These are phyloP conservation scores for Apolygus lucorum DNA, from an alignment of 1,140 invertebrate genomes.

Conservation along the genomic window DNA sequence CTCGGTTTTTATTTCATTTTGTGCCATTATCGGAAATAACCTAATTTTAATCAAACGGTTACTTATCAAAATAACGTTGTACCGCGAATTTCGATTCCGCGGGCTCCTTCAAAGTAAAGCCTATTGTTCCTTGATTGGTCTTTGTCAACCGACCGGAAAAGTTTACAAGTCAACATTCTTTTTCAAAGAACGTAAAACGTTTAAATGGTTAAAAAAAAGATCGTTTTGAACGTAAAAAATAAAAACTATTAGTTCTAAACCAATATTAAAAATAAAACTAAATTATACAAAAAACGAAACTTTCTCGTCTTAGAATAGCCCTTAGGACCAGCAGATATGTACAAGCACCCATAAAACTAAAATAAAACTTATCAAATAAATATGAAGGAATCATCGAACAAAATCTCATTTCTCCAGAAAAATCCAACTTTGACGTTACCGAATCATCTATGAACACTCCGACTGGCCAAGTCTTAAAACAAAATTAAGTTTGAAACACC, in stretches of 20 bases:
- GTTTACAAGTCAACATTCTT: too few species aligned
- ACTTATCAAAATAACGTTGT: too few species aligned
- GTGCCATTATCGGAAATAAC: too few species aligned
- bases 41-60: too few species aligned
- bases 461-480: neutral
- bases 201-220: too few species aligned
- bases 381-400: neutral
- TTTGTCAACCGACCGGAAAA: too few species aligned
- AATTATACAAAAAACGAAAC: neutral
- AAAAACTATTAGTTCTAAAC: neutral
- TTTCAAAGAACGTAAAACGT: too few species aligned
- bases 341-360: constrained; percentile 11
- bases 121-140: too few species aligned
- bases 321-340: neutral
- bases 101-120: too few species aligned
- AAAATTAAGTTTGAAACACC: neutral
- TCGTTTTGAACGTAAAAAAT: neutral
- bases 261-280: neutral
- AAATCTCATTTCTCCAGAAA: neutral
- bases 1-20: too few species aligned
- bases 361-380: neutral
- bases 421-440: neutral
- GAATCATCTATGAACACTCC: neutral
- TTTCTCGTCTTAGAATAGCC: neutral
- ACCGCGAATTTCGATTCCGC: too few species aligned